phyloP scores from a whole-genome alignment of 2,797 vertebrate genomes.

The Diplodus sargus region DNA sequence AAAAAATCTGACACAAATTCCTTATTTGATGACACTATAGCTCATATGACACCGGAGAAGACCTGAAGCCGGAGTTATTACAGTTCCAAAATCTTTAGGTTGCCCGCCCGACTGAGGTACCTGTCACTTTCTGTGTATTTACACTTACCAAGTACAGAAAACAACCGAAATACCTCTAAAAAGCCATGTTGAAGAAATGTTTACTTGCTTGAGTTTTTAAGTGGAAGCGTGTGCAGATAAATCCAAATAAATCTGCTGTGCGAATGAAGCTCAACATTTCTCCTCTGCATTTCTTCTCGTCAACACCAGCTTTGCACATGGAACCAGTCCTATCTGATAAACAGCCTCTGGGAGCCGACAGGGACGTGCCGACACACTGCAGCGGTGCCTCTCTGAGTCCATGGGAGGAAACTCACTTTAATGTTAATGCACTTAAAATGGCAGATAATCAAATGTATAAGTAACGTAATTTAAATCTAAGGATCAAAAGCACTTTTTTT shows the following conservation, averaged over 20 bases:
- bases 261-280: slow-evolving; percentile 3
- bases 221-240: neutral
- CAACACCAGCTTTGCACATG: slow-evolving; percentile 50
- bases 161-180: slow-evolving; percentile 11
- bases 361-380: slow-evolving; percentile 27
- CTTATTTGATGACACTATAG: slow-evolving; percentile 81
- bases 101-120: slow-evolving; percentile 76
- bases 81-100: slow-evolving; percentile 77
- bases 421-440: slow-evolving; percentile 46
- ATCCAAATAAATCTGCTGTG: neutral
- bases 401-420: neutral
- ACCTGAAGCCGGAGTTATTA: slow-evolving; percentile 76
- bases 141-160: slow-evolving; percentile 21
- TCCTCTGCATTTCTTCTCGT: slow-evolving; percentile 35
- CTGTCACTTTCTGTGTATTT: slow-evolving; percentile 46
- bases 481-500: slow-evolving; percentile 61
- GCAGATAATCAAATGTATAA: slow-evolving; percentile 1
- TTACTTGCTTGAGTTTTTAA: neutral
- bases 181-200: neutral
- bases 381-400: slow-evolving; percentile 10
- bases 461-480: slow-evolving; percentile 22
- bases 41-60: slow-evolving; percentile 85
- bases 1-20: slow-evolving; percentile 71
- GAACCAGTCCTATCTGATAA: slow-evolving; percentile 44
- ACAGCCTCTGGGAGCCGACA: slow-evolving; percentile 41